phyloP scores from a whole-genome alignment of 2,797 vertebrate species.

The Benthosema pterotum region DNA sequence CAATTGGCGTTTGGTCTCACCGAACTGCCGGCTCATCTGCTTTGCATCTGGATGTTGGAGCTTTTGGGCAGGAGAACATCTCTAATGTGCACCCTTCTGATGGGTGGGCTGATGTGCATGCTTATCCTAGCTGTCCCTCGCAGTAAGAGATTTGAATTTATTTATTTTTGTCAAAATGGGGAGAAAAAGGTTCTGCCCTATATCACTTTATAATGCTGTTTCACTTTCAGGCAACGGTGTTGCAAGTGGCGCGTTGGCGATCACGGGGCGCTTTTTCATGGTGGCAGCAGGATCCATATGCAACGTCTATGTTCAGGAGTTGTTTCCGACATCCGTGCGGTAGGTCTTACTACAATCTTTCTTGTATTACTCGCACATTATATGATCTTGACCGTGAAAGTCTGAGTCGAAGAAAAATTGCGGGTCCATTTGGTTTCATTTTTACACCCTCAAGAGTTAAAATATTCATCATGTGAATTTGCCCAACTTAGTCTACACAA shows the following conservation, averaged over 20 bases:
- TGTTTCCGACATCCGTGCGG: constrained; percentile 85
- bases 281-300: constrained; percentile 73
- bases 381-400: too few relatives aligned
- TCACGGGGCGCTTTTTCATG: constrained; percentile 77
- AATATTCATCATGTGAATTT: too few relatives aligned
- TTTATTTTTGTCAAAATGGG: too few relatives aligned
- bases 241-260: constrained; percentile 74
- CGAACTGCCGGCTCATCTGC: constrained; percentile 81
- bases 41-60: constrained; percentile 79
- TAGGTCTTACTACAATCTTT: constrained; percentile 49
- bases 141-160: constrained; percentile 66
- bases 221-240: constrained; percentile 72
- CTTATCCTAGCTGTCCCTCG: constrained; percentile 73
- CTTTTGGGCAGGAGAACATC: constrained; percentile 76
- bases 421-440: too few relatives aligned
- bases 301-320: constrained; percentile 66
- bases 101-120: constrained; percentile 76
- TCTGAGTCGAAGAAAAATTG: too few relatives aligned
- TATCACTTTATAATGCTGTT: constrained; percentile 2
- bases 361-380: too few relatives aligned
- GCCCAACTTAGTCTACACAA: too few relatives aligned
- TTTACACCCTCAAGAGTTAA: too few relatives aligned
- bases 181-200: too few relatives aligned
- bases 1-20: constrained; percentile 84
- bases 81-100: constrained; percentile 68